Conservation (phyloP, 1,140 invertebrate species). For the Magallana angulata region DNA sequence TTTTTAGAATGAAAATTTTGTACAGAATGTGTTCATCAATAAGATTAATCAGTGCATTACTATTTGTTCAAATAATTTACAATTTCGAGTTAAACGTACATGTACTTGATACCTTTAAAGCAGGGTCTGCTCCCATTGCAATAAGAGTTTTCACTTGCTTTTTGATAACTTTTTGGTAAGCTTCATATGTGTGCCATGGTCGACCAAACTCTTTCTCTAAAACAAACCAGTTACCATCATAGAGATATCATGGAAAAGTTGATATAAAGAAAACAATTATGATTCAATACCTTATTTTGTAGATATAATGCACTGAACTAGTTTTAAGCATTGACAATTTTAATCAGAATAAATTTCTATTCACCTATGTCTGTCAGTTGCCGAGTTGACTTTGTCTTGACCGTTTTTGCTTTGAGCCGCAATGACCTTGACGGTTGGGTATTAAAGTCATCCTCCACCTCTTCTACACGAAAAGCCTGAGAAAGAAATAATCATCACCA, state of each 20-base stretch:
- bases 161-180: constrained; percentile 65
- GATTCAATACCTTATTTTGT: no score
- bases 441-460: background rate
- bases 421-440: background rate
- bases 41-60: no score
- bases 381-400: background rate
- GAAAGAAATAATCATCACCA: background rate
- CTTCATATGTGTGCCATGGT: constrained; percentile 65
- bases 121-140: constrained; percentile 50
- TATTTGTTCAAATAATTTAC: no score
- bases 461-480: constrained; percentile 6
- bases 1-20: no score
- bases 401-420: background rate
- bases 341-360: background rate
- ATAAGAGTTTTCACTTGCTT: constrained; percentile 68
- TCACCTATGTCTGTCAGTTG: no score
- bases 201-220: constrained; percentile 54
- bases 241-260: no score
- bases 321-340: no score
- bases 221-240: background rate
- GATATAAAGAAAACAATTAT: no score
- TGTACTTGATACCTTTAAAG: constrained; percentile 41
- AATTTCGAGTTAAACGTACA: no score
- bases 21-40: no score
- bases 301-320: no score